Percentiles rank a stretch among this genome's conserved stretches.
Conservation (phyloP, 2,888 invertebrate genomes). For the Brachypterus glaber region DNA sequence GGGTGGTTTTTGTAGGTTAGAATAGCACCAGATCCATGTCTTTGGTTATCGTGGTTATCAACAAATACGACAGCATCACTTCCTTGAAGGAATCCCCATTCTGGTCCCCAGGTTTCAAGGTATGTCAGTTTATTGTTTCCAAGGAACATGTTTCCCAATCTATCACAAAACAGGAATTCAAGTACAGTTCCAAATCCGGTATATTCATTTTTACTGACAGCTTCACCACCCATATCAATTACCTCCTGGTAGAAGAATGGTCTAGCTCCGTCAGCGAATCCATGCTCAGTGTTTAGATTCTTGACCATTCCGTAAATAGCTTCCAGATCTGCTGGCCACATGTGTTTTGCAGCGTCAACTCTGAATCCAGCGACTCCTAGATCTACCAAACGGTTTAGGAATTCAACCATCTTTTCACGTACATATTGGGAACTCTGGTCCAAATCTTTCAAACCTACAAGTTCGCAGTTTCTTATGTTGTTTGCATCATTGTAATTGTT, state of each 20-base stretch:
- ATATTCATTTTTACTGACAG: slow-evolving; percentile 39
- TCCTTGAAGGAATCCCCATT: slow-evolving; percentile 54
- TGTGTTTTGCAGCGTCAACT: slow-evolving; percentile 70
- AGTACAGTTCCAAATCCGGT: slow-evolving; percentile 53
- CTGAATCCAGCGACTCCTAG: slow-evolving; percentile 77
- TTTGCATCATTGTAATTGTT: slow-evolving; percentile 53
- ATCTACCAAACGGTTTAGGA: slow-evolving; percentile 56
- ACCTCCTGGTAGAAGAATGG: slow-evolving; percentile 71
- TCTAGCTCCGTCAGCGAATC: slow-evolving; percentile 52
- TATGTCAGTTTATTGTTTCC: slow-evolving; percentile 56
- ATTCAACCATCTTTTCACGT: slow-evolving; percentile 52
- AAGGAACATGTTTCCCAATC: slow-evolving; percentile 48
- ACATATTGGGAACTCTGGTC: slow-evolving; percentile 57
- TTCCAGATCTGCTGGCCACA: slow-evolving; percentile 65
- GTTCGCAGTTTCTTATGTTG: slow-evolving; percentile 45
- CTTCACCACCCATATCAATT: slow-evolving; percentile 50
- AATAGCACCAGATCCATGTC: slow-evolving; percentile 58
- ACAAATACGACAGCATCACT: slow-evolving; percentile 31
- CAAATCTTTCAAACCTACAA: slow-evolving; percentile 63
- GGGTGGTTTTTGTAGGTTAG: slow-evolving; percentile 56
- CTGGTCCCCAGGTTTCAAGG: slow-evolving; percentile 52
- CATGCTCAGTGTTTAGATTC: slow-evolving; percentile 46
- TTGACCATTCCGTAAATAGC: slow-evolving; percentile 54
- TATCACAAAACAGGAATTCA: slow-evolving; percentile 57
- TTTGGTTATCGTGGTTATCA: slow-evolving; percentile 64